Conservation (phyloP, 2,113 vertebrate species). For the Poecile atricapillus region DNA sequence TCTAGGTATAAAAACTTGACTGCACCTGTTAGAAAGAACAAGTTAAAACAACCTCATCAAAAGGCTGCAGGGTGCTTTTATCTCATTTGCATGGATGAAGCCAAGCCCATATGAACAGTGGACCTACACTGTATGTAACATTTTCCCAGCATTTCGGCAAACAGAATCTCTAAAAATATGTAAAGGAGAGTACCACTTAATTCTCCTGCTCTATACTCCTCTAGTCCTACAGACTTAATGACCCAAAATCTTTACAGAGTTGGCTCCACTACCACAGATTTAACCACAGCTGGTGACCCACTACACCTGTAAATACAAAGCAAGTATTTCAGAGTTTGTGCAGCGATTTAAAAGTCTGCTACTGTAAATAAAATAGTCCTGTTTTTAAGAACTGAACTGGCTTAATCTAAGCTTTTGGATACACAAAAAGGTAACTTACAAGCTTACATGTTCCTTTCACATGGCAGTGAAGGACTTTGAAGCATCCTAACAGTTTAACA, state of each 20-base stretch:
- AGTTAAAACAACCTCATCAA: not conserved
- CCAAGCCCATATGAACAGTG: not conserved
- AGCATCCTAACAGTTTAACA: not conserved
- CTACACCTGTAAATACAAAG: not conserved
- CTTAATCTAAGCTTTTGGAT: not conserved
- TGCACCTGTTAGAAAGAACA: not conserved
- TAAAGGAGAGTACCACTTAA: not conserved
- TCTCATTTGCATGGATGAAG: not conserved
- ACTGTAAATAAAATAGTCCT: not conserved
- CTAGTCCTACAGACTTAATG: not conserved
- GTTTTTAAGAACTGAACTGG: not conserved
- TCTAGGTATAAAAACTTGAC: not conserved
- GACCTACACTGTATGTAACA: not conserved
- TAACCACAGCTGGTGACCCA: accelerated
- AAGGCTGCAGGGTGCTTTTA: not conserved
- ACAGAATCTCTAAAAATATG: not conserved
- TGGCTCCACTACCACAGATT: not conserved
- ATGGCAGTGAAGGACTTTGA: not conserved
- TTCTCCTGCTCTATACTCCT: not conserved
- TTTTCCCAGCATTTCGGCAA: not conserved
- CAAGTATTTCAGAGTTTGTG: not conserved
- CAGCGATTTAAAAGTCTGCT: not conserved
- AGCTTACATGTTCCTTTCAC: not conserved
- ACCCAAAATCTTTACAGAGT: not conserved
- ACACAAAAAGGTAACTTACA: not conserved